Base-by-base conservation (phyloP, 2,888 invertebrate genomes). In the Cosmia pyralina region DNA sequence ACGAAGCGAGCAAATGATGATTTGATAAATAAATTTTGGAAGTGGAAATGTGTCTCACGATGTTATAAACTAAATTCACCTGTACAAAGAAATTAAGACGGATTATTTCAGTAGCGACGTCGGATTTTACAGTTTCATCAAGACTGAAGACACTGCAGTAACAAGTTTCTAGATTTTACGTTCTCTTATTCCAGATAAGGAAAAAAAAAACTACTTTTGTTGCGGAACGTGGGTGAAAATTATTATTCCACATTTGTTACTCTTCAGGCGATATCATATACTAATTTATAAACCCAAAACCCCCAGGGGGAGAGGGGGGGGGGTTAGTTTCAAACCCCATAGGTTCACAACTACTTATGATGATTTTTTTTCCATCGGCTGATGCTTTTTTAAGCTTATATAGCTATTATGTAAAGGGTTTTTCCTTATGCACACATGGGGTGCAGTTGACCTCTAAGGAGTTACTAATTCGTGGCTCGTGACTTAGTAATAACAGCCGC, bases 31-130 rank as follows among this genome's bases (percentile, higher is more conserved):
- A 65, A 34, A 55, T 58, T 58, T 71, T 53, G 28, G 17, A 70
- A 58, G 48, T n/a, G 38, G n/a, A 59, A 63, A 59, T 48, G 69
- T 65, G 50, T 63, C 41, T 58, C n/a, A 41, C 6, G n/a, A 50
- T 13, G 34, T 57, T 34, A 53, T 64, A 50, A 67, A 79, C 48
- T 58, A 15, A 65, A 65, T 59, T 69, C 53, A 44, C 46, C 52
- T 63, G 46, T 15, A 64, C 55, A 52, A 8, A n/a, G 28, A 58
- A 68, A 44, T 66, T 62, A 62, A 57, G 60, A 44, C 7, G 11
- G 17, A 58, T 67, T 66, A 77, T 38, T 77, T 63, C 17, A 44
- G 19, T 15, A 65, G 13, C 3, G 41, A 17, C n/a, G 22, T 19
- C 4, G 11, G 1, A 55, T 77, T 48, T 76, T 44, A 58, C 13